These are phyloP conservation scores for Agrypnus murinus DNA, from an alignment of 2,888 invertebrate genomes.

Conservation along the genomic window DNA sequence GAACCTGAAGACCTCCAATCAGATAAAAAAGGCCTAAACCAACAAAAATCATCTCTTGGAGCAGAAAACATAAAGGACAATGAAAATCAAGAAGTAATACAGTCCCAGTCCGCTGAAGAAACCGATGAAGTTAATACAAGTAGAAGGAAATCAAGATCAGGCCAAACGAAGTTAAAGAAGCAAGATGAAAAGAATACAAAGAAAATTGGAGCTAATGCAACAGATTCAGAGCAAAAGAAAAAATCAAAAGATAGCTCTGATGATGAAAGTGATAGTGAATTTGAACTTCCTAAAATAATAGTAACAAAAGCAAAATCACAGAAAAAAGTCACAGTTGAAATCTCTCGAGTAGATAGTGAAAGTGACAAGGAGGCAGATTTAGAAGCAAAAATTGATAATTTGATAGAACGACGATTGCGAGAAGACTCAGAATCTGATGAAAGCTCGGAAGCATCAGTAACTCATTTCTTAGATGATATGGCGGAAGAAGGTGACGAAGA, in stretches of 20 bases:
- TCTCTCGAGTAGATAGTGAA: no score
- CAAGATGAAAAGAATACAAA: not conserved
- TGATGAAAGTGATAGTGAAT: not conserved
- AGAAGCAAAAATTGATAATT: not conserved
- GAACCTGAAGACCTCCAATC: no score
- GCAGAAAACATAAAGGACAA: no score
- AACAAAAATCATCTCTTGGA: no score
- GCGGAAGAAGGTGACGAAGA: conserved; percentile 69
- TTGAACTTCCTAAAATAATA: no score
- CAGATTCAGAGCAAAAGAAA: not conserved
- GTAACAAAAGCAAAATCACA: no score
- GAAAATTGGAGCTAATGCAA: not conserved
- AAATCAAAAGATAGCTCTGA: conserved; percentile 4
- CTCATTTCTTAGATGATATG: conserved; percentile 61
- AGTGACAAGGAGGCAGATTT: not conserved
- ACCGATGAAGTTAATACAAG: no score
- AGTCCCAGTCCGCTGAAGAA: no score
- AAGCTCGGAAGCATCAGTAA: conserved; percentile 35
- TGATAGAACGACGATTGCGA: not conserved
- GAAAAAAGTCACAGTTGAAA: no score
- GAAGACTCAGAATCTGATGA: conserved; percentile 19
- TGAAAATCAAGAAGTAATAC: no score
- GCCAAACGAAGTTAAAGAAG: not conserved
- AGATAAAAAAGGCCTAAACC: no score
- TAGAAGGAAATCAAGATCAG: no score